These are phyloP conservation scores for Dasyornis broadbenti DNA, from an alignment of 2,113 vertebrate species.

Conservation along the genomic window DNA sequence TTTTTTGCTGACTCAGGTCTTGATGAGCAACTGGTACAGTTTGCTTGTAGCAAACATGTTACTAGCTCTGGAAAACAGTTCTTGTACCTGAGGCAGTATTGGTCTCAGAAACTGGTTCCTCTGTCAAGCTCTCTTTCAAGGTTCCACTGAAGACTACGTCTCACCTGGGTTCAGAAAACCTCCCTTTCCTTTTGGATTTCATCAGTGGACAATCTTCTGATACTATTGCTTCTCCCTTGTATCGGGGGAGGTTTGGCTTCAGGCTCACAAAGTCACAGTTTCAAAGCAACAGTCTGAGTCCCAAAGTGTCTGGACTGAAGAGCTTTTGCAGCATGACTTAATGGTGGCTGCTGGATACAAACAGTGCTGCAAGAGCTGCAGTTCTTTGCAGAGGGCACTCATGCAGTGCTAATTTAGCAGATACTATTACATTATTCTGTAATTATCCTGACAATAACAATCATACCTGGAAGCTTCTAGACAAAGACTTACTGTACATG, in stretches of 20 bases:
- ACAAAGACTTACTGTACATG: not conserved
- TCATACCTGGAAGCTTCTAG: not conserved
- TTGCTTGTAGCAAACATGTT: not conserved
- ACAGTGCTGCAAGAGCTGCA: not conserved
- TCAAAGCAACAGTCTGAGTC: not conserved
- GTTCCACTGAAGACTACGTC: not conserved
- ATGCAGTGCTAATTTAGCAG: not conserved
- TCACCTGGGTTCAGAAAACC: not conserved
- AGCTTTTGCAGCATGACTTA: not conserved
- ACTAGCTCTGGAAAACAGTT: not conserved
- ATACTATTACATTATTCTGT: constrained; percentile 2
- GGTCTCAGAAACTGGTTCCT: not conserved
- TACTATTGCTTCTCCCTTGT: not conserved
- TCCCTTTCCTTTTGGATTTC: not conserved
- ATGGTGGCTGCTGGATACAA: not conserved
- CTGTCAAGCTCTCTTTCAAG: not conserved
- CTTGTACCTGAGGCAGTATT: not conserved
- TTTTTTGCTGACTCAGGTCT: constrained; percentile 12
- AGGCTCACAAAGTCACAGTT: not conserved
- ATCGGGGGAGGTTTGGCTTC: not conserved
- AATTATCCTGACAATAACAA: not conserved
- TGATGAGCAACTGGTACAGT: not conserved
- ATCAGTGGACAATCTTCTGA: not conserved
- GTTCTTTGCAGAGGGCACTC: not conserved
- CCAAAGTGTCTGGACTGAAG: not conserved